Evolutionary conservation across 1,140 invertebrate genomes (phyloP).

Genomic region (Hestina assimilis): DNA sequence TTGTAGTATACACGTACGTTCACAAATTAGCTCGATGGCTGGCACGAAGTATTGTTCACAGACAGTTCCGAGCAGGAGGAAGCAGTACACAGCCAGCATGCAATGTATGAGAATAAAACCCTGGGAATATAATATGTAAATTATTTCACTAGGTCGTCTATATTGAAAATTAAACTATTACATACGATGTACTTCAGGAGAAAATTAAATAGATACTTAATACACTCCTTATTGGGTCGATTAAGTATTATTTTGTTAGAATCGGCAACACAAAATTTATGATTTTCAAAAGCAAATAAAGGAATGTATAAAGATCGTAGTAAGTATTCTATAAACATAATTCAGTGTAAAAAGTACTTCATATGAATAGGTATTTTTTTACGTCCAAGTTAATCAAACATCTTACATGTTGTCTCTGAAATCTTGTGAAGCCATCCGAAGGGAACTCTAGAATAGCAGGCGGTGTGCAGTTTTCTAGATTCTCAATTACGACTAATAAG

Average conservation of each 20-base stretch:
- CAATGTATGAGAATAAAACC: slow-evolving; percentile 86
- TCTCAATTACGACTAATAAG: slow-evolving; percentile 23
- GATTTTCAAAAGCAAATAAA: too few species aligned
- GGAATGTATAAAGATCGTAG: too few species aligned
- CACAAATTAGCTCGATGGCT: slow-evolving; percentile 89
- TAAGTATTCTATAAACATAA: too few species aligned
- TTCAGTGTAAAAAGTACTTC: too few species aligned
- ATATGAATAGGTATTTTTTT: not conserved
- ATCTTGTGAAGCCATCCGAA: slow-evolving; percentile 84
- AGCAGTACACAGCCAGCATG: slow-evolving; percentile 87
- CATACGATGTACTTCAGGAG: too few species aligned
- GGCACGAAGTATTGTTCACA: slow-evolving; percentile 94
- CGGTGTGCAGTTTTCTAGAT: slow-evolving; percentile 83
- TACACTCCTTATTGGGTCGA: too few species aligned
- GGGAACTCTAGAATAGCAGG: slow-evolving; percentile 90
- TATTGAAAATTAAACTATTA: too few species aligned
- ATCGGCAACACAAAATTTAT: too few species aligned
- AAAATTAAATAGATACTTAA: too few species aligned
- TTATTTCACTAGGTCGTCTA: not conserved
- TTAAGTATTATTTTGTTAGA: too few species aligned
- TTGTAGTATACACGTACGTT: slow-evolving; percentile 80
- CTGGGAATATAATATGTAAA: slow-evolving; percentile 42
- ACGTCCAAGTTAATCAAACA: not conserved
- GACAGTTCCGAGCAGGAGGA: slow-evolving; percentile 87
- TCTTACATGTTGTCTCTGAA: slow-evolving; percentile 79